Conservation (phyloP, 2,888 invertebrate genomes). For the Metopia argyrocephala region DNA sequence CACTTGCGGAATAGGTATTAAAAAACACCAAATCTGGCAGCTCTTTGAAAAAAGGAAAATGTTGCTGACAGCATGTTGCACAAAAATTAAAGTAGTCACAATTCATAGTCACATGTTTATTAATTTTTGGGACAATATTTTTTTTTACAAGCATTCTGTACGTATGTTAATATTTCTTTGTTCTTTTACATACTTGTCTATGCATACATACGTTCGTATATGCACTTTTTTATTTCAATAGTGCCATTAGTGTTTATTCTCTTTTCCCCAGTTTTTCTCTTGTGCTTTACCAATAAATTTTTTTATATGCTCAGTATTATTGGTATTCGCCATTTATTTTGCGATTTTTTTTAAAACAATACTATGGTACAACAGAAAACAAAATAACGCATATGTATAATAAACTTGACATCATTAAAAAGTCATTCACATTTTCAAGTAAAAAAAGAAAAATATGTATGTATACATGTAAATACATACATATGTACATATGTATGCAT, state of each 20-base stretch:
- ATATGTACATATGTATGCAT: neutral
- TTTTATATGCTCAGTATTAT: neutral
- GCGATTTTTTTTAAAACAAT: constrained; percentile 16
- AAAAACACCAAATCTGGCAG: neutral
- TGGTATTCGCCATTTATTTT: neutral
- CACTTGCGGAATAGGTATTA: too few relatives aligned
- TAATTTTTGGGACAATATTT: too few relatives aligned
- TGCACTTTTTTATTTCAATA: too few relatives aligned
- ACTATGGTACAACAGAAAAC: neutral
- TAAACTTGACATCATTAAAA: constrained; percentile 61
- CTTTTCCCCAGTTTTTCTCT: too few relatives aligned
- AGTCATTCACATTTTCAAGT: constrained; percentile 50
- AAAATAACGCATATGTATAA: constrained; percentile 18
- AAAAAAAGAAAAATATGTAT: neutral
- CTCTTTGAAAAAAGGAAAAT: neutral
- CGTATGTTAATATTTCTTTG: too few relatives aligned
- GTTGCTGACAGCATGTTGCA: neutral
- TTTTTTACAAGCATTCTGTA: too few relatives aligned
- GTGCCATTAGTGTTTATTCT: too few relatives aligned
- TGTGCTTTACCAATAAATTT: too few relatives aligned
- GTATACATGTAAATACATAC: constrained; percentile 1
- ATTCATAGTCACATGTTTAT: too few relatives aligned
- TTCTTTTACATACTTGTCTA: too few relatives aligned
- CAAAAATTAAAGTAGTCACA: too few relatives aligned
- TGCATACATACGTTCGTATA: too few relatives aligned